A percentile compares a stretch with the other conserved stretches of the same genome.
Evolutionary conservation across 2,113 vertebrate species (phyloP).

Genomic region (Talpa occidentalis): DNA sequence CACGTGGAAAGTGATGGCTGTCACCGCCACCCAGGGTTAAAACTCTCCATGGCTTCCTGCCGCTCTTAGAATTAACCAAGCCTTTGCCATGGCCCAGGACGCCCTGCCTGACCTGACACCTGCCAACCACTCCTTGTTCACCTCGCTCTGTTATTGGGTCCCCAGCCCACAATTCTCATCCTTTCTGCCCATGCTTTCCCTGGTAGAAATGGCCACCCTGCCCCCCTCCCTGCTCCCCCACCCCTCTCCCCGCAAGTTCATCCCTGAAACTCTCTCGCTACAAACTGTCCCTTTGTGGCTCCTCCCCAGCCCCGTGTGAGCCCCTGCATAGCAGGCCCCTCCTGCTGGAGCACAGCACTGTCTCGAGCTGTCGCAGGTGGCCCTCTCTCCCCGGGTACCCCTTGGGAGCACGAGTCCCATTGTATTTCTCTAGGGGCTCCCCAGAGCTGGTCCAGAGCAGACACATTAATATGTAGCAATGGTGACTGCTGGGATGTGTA

Average conservation of each 20-base stretch:
- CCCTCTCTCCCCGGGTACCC: too few species aligned
- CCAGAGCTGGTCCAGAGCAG: neutral
- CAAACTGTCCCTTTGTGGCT: neutral
- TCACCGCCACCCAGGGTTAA: neutral
- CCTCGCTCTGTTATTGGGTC: neutral
- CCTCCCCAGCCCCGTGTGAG: neutral
- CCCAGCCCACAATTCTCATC: neutral
- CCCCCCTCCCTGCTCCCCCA: neutral
- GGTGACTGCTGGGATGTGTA: slow-evolving; percentile 38
- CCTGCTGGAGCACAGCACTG: neutral
- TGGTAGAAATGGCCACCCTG: neutral
- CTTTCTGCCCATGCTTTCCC: neutral
- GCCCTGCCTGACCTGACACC: neutral
- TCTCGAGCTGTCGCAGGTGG: neutral
- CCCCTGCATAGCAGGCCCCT: neutral
- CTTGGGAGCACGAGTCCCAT: neutral
- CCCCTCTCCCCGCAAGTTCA: too few species aligned
- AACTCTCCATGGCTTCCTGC: neutral
- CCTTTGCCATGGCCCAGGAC: neutral
- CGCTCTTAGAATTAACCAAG: neutral
- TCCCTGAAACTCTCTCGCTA: neutral
- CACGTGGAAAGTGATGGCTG: neutral
- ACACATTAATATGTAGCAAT: neutral
- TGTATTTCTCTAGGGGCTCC: slow-evolving; percentile 16
- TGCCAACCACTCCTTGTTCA: neutral